Evolutionary conservation across 2,113 vertebrate species (phyloP).

Genomic region (Ceuthmochares aereus): DNA sequence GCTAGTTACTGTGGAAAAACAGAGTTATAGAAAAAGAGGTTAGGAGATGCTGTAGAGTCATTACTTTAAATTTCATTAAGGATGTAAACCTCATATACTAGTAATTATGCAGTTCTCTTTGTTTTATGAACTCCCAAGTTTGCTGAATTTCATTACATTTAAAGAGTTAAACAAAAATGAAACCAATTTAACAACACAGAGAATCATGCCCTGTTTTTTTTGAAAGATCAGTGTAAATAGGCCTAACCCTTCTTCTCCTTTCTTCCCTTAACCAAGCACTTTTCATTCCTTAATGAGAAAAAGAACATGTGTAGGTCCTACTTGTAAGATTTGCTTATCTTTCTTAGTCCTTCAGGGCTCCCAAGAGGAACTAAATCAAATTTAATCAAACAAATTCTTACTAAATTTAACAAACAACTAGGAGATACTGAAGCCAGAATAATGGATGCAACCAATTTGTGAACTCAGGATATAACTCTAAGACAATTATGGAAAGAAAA

Average conservation of each 20-base stretch:
- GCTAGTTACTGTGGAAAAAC: background rate
- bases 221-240: conserved; percentile 14
- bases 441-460: conserved; percentile 10
- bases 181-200: background rate
- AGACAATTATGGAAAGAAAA: conserved; percentile 53
- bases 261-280: conserved; percentile 15
- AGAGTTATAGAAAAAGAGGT: background rate
- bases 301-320: background rate
- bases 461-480: background rate
- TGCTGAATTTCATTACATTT: background rate
- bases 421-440: conserved; percentile 19
- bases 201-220: background rate
- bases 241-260: conserved; percentile 4
- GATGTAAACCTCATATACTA: background rate
- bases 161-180: background rate
- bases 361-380: conserved; percentile 53
- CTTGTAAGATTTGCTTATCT: conserved; percentile 33
- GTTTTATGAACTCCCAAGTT: background rate
- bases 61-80: background rate
- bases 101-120: background rate
- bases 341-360: conserved; percentile 9
- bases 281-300: conserved; percentile 44
- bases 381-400: conserved; percentile 60
- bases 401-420: conserved; percentile 65
- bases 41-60: background rate